Base-by-base conservation (phyloP, 30 jellyfish, hydroid and myxozoan genomes). In the Aurelia aurita region DNA sequence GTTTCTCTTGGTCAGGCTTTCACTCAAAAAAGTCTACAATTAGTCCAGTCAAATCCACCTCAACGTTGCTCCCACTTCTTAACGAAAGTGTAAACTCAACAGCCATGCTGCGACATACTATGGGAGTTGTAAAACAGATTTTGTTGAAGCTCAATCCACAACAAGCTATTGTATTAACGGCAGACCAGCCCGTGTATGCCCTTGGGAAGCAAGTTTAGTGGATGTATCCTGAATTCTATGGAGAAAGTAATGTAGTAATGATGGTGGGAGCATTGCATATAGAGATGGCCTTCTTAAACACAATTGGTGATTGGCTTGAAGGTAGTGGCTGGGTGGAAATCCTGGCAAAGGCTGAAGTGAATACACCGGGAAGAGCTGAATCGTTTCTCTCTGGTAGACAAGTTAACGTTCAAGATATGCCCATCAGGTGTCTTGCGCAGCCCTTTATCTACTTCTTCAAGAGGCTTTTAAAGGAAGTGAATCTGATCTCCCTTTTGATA, bases 251-350 rank as follows among this genome's bases (percentile, higher is more conserved):
- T 29, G 16, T 80, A 3, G 28, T 80, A 3, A 23, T 63, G 63
- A 82, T 82, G 93, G 9, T 69, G 79, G 93, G 93, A 15, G 75
- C 91, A 21, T 20, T 70, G n/a, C 93, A 87, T 49, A 87, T 87
- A 9, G 87, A 87, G 59, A 16, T 47, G 79, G 91, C 85, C 43
- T 75, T 84, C 45, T 22, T 85, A 43, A 49, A 46, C 29, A 58
- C 85, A n/a, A 74, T 85, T 49, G 95, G 95, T 25, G 87, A 74
- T 64, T 85, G 90, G 91, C 66, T 85, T 9, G 85, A 85, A 73
- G 90, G 90, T 2, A 47, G 77, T 74, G 95, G 91, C 25, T 86
- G 95, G 92, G 91, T 86, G 20, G 84, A 74, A 62, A 21, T 55
- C 44, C 72, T 86, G 23, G 76, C 58, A 65, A 23, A 86, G 31